These are phyloP conservation scores for Stenodema calcarata DNA, from an alignment of 2,888 invertebrate species.

Conservation along the genomic window DNA sequence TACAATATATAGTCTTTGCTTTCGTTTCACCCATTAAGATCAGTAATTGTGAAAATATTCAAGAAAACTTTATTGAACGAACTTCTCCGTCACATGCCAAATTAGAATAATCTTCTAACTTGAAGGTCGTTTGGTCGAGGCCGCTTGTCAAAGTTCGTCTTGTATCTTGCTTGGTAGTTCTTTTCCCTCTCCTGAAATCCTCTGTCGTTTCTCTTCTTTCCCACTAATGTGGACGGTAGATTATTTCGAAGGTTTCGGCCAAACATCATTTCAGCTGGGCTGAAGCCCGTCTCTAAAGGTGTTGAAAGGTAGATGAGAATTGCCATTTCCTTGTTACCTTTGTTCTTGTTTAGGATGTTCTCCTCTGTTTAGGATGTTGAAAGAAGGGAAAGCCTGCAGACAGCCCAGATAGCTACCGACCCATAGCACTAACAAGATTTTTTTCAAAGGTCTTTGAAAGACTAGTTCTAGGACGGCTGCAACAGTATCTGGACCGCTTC, in stretches of 20 bases:
- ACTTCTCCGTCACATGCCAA: too few relatives aligned
- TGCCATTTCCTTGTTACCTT: neutral
- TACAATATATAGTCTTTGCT: too few relatives aligned
- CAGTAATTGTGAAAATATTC: too few relatives aligned
- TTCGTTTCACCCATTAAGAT: too few relatives aligned
- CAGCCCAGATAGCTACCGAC: constrained; percentile 12
- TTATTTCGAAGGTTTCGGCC: neutral
- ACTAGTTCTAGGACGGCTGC: too few relatives aligned
- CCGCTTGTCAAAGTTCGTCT: neutral
- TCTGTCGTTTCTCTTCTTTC: neutral
- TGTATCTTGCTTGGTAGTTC: neutral
- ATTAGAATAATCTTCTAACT: too few relatives aligned
- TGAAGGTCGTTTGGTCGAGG: neutral
- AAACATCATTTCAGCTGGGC: constrained; percentile 20
- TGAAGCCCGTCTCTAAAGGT: too few relatives aligned
- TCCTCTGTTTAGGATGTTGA: neutral
- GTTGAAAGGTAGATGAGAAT: too few relatives aligned
- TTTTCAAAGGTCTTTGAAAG: too few relatives aligned
- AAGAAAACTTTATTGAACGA: too few relatives aligned
- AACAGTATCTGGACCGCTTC: too few relatives aligned
- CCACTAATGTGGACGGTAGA: neutral
- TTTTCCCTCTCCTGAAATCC: neutral
- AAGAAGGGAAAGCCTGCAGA: neutral
- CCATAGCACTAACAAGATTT: too few relatives aligned
- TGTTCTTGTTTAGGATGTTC: constrained; percentile 6